A percentile compares a stretch with the other conserved stretches of the same genome.
Conservation (phyloP, 1,140 invertebrate genomes). For the Heliconius eleuchia region DNA sequence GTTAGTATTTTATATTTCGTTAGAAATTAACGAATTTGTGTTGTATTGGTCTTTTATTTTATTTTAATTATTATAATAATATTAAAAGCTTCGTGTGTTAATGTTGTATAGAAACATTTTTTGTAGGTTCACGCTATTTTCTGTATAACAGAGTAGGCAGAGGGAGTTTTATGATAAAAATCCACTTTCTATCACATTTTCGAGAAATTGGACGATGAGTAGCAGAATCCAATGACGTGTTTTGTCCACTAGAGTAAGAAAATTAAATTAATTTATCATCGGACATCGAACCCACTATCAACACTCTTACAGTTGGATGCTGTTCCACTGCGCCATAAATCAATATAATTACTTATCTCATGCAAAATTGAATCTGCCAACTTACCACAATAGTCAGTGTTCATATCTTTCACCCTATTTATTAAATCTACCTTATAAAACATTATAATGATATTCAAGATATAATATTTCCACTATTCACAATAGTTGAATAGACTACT, state of each 20-base stretch:
- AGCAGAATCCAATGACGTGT: background rate
- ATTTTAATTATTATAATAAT: too few relatives aligned
- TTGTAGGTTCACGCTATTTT: too few relatives aligned
- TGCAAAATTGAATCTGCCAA: background rate
- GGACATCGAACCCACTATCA: background rate
- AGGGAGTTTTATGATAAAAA: too few relatives aligned
- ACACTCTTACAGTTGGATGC: background rate
- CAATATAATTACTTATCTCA: background rate
- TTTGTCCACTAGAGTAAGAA: background rate
- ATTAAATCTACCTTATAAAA: conserved; percentile 13
- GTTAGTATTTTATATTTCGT: too few relatives aligned
- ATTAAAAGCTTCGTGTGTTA: too few relatives aligned
- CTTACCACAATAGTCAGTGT: background rate
- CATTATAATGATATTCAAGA: conserved; percentile 10
- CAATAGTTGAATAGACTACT: conserved; percentile 24
- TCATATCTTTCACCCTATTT: conserved; percentile 3
- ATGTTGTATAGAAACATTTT: too few relatives aligned
- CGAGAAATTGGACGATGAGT: background rate
- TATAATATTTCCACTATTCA: conserved; percentile 1
- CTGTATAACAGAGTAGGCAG: too few relatives aligned
- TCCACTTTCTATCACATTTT: background rate
- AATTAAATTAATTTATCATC: background rate
- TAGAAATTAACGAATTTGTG: too few relatives aligned
- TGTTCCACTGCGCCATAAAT: background rate
- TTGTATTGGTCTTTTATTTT: too few relatives aligned